Conservation (phyloP, 2,888 invertebrate genomes). For the Drosophila borborema region DNA sequence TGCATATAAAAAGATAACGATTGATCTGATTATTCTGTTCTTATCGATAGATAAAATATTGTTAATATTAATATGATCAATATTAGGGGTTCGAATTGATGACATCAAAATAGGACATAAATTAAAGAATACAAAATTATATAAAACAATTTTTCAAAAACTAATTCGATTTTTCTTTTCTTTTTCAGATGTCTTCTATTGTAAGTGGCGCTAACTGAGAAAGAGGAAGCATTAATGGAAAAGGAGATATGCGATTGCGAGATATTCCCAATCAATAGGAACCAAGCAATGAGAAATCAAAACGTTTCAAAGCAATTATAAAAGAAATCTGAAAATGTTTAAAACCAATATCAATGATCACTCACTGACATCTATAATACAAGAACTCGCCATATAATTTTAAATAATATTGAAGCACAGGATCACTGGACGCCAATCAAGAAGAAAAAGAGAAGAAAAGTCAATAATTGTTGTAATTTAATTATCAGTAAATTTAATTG, state of each 20-base stretch:
- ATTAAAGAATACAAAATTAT: background rate
- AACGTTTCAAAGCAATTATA: slow-evolving; percentile 3
- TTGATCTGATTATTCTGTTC: background rate
- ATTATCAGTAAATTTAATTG: slow-evolving; percentile 26
- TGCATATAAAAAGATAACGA: background rate
- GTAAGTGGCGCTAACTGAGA: slow-evolving; percentile 23
- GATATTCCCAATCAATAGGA: background rate
- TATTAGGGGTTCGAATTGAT: background rate
- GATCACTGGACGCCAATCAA: slow-evolving; percentile 6
- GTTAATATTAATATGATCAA: too few species aligned
- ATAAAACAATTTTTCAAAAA: background rate
- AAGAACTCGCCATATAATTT: slow-evolving; percentile 27
- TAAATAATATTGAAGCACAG: slow-evolving; percentile 13
- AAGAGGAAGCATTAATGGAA: background rate
- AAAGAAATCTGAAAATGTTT: slow-evolving; percentile 34
- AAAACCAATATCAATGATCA: slow-evolving; percentile 19
- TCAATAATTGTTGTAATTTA: slow-evolving; percentile 23
- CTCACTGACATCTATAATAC: slow-evolving; percentile 25
- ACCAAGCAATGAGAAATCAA: slow-evolving; percentile 17
- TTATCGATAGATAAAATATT: background rate
- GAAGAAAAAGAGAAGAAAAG: background rate
- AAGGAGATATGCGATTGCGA: background rate
- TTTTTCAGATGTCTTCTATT: slow-evolving; percentile 31
- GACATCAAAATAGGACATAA: background rate
- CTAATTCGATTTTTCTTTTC: background rate